Evolutionary conservation across 2,113 vertebrate genomes (phyloP), one percentile per base, ranked within the genome.

Genomic region (Pedionomus torquatus): DNA sequence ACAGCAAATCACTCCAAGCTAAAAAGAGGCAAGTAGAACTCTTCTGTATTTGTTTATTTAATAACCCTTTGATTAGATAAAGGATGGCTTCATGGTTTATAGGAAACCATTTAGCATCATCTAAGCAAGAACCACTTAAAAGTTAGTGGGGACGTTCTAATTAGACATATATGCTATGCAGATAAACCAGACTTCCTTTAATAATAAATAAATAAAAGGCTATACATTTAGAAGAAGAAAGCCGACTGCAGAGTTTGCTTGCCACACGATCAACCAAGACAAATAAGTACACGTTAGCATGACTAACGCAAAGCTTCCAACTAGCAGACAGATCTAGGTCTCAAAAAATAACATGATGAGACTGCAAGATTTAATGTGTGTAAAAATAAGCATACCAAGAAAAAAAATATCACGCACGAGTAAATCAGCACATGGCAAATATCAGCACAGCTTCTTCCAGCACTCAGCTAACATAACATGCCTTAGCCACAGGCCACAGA

Each of bases 401-500:
- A 46, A 75, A 41, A 63, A 49, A 74, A 72, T 80, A 87, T 23
- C 87, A 91, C 0, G 1, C 33, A 93, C 43, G 11, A 91, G 51
- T 70, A 89, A 71, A 63, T 9, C 44, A 80, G 63, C 82, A 65
- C 76, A 93, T 31, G 87, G 85, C 31, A 95, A 93, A 57, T n/a
- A 96, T 54, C 70, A 95, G 79, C 54, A 84, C 83, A 95, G 66
- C 78, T 23, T 54, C 76, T 91, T 87, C 74, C 83, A 94, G 77
- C 39, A 60, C 63, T 90, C 65, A 92, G 71, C 72, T 93, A 96
- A 89, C 92, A 94, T 75, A 95, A 80, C 58, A 86, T 88, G 61
- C 75, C 90, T 88, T 83, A 96, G 88, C 95, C 93, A 95, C 65
- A 95, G 89, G 93, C 83, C 75, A 88, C 77, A 94, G 64, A 93